These are phyloP conservation scores for Prunella strophiata DNA, from an alignment of 2,797 vertebrate species.

Conservation along the genomic window DNA sequence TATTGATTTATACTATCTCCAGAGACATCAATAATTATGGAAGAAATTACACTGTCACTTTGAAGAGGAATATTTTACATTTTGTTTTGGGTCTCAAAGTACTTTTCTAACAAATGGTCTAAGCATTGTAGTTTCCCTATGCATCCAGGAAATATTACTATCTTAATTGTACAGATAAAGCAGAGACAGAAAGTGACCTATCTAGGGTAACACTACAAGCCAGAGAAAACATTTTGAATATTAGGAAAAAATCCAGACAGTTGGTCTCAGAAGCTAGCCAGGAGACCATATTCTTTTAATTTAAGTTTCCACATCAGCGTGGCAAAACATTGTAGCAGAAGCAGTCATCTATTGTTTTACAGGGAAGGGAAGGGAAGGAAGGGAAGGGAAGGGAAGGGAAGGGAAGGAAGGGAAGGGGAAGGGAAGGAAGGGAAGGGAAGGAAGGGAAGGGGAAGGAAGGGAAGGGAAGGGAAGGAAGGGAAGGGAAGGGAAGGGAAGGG, in stretches of 20 bases:
- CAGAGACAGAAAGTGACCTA: neutral
- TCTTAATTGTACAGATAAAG: neutral
- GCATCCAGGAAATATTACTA: neutral
- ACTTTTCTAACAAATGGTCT: neutral
- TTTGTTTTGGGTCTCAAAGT: neutral
- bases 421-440: neutral
- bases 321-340: neutral
- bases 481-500: neutral
- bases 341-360: neutral
- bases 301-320: neutral
- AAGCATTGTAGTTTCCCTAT: neutral
- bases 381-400: neutral
- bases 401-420: too few relatives aligned
- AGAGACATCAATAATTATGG: conserved; percentile 17
- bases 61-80: neutral
- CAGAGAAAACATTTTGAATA: neutral
- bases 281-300: neutral
- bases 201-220: neutral
- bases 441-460: too few relatives aligned
- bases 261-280: neutral
- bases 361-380: neutral
- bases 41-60: neutral
- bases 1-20: conserved; percentile 58
- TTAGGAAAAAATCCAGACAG: neutral
- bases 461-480: too few relatives aligned